Conservation (phyloP, 35 echinoderm and acorn worm genomes). For the Stichopus chloronotus region DNA sequence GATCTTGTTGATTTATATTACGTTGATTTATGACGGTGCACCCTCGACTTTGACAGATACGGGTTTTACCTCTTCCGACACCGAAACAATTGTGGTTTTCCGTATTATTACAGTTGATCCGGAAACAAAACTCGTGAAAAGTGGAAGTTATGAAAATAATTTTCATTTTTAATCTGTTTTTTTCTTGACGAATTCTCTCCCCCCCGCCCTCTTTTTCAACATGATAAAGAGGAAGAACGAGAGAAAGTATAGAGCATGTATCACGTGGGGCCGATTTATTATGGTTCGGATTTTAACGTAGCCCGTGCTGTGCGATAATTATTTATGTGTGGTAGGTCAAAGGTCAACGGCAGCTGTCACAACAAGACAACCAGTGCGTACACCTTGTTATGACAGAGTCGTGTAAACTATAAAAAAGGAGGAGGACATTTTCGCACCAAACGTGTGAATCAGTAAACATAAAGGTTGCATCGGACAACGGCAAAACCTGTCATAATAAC, state of each 20-base stretch:
- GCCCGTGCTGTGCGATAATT: conserved; percentile 1
- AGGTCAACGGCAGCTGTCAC: conserved; percentile 34
- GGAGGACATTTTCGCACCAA: conserved; percentile 4
- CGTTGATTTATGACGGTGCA: conserved; percentile 22
- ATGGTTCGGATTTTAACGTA: neutral
- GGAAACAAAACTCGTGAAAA: conserved; percentile 36
- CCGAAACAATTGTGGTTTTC: conserved; percentile 14
- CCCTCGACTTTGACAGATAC: conserved; percentile 6
- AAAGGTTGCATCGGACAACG: conserved; percentile 10
- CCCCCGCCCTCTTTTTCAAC: neutral
- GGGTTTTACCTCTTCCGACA: neutral
- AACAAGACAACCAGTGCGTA: neutral
- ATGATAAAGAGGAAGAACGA: too few species aligned
- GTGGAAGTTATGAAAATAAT: conserved; percentile 25
- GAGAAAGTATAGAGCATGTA: neutral
- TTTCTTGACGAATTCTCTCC: neutral
- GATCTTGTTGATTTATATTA: conserved; percentile 3
- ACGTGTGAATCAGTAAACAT: conserved; percentile 43
- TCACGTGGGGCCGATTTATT: neutral
- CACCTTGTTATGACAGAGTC: conserved; percentile 16
- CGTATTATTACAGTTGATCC: neutral
- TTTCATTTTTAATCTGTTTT: neutral
- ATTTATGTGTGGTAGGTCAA: conserved; percentile 18
- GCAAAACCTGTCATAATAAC: conserved; percentile 5
- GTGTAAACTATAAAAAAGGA: neutral